Evolutionary conservation across 2,888 invertebrate species (phyloP).

Genomic region (Neuroscelio doddi): DNA sequence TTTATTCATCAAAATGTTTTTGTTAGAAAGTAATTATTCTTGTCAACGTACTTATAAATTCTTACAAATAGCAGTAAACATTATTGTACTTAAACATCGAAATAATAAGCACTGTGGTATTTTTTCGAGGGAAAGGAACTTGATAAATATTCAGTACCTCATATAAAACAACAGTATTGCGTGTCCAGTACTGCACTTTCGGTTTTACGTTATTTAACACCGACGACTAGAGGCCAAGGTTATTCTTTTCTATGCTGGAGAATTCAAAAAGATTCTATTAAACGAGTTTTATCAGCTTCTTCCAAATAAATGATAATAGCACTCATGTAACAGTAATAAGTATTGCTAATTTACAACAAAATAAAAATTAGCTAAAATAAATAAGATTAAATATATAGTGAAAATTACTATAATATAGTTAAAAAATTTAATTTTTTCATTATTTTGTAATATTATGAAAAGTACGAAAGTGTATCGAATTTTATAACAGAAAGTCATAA

Average conservation of each 20-base stretch:
- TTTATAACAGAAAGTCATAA: neutral
- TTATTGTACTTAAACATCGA: too few species aligned
- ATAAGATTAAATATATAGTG: neutral
- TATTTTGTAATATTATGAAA: neutral
- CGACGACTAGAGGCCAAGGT: slow-evolving; percentile 59
- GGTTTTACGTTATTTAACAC: slow-evolving; percentile 55
- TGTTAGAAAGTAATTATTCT: too few species aligned
- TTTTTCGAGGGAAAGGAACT: slow-evolving; percentile 2
- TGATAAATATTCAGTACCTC: slow-evolving; percentile 7
- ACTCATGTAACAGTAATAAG: slow-evolving; percentile 2
- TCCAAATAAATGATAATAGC: slow-evolving; percentile 9
- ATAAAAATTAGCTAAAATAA: neutral
- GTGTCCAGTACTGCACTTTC: slow-evolving; percentile 57
- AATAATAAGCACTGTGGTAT: too few species aligned
- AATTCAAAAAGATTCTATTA: slow-evolving; percentile 34
- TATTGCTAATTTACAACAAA: neutral
- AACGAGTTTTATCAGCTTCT: slow-evolving; percentile 3
- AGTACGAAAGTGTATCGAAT: neutral
- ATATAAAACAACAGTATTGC: slow-evolving; percentile 53
- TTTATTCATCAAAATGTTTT: too few species aligned
- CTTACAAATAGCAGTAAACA: too few species aligned
- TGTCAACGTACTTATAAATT: too few species aligned
- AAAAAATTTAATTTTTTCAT: neutral
- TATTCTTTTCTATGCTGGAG: slow-evolving; percentile 36
- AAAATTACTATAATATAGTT: neutral